A percentile compares a stretch with the other conserved stretches of the same genome.
These are phyloP conservation scores for Lottia gigantea DNA, from an alignment of 2,888 invertebrate species.

Conservation along the genomic window DNA sequence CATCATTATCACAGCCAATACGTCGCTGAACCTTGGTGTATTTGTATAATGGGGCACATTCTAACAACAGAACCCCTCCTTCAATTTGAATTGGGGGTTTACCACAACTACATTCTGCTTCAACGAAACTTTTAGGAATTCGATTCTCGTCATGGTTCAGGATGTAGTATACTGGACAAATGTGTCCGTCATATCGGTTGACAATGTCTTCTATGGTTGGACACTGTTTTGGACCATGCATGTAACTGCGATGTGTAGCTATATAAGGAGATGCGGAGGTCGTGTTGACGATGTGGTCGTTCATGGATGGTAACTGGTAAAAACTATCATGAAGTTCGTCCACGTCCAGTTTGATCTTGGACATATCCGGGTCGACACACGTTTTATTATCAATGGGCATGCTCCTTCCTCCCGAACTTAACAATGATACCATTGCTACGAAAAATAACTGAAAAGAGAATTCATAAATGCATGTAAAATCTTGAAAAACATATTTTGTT, in stretches of 20 bases:
- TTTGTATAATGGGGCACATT: constrained; percentile 9
- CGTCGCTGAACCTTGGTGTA: constrained; percentile 16
- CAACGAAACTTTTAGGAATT: constrained; percentile 15
- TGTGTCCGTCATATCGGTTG: background rate
- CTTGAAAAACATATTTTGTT: too few species aligned
- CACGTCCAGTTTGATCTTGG: background rate
- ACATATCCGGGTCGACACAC: background rate
- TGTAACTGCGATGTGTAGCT: background rate
- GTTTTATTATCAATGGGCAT: too few species aligned
- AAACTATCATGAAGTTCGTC: constrained; percentile 16
- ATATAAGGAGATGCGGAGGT: background rate
- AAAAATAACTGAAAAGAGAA: too few species aligned
- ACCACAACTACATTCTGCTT: constrained; percentile 12
- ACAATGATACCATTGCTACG: too few species aligned
- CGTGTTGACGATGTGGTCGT: constrained; percentile 10
- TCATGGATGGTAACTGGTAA: constrained; percentile 13
- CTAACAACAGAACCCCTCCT: background rate
- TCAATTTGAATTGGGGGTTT: background rate
- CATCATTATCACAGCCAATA: constrained; percentile 7
- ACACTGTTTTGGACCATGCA: background rate
- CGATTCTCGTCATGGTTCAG: constrained; percentile 18
- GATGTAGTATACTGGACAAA: constrained; percentile 18
- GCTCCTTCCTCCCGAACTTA: too few species aligned
- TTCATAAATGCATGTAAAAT: too few species aligned
- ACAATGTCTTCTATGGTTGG: constrained; percentile 6